Base-by-base conservation (phyloP, 2,797 vertebrate genomes). In the Pipistrellus nathusii region DNA sequence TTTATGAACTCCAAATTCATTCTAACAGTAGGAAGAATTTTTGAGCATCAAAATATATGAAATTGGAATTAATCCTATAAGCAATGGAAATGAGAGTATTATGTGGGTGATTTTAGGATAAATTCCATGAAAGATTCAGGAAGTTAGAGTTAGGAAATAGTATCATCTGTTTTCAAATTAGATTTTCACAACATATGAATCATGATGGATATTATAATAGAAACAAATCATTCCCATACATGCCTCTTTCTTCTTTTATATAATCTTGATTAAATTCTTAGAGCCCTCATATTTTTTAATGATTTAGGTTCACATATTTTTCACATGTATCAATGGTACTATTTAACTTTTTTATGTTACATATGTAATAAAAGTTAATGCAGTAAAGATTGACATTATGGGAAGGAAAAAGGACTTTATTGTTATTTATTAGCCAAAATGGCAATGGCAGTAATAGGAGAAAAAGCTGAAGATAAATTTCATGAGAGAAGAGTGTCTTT, bases 301-400 rank as follows among this genome's bases (percentile, higher is more conserved):
- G 57, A 91, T 48, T 93, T 71, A 85, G 23, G 10, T 80, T 62
- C 35, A 21, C 55, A 38, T 48, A 6, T 85, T 82, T 86, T 75
- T 75, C 25, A 48, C 57, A 78, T 73, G 23, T 15, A 94, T 78
- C 77, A 85, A 73, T 27, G 35, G 21, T 41, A 84, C 68, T 81
- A 66, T 91, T 89, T 78, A 78, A 90, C 23, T 78, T 92, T 91
- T 91, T 83, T 75, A 90, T 93, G 93, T 94, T 95, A 95, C 44
- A 85, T 76, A 55, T 87, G 78, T 85, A 94, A 90, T 94, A 82
- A 85, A 96, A 88, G 48, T 90, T 95, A 96, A 95, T 78, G 21
- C 8, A 82, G 32, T 94, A 94, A 87, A 84, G 73, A 6, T 25
- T 85, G 55, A 78, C 59, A 80, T 83, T 55, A 25, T 41, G 6